These are phyloP conservation scores for Tetrax tetrax DNA, from an alignment of 2,113 vertebrate genomes.

Conservation along the genomic window DNA sequence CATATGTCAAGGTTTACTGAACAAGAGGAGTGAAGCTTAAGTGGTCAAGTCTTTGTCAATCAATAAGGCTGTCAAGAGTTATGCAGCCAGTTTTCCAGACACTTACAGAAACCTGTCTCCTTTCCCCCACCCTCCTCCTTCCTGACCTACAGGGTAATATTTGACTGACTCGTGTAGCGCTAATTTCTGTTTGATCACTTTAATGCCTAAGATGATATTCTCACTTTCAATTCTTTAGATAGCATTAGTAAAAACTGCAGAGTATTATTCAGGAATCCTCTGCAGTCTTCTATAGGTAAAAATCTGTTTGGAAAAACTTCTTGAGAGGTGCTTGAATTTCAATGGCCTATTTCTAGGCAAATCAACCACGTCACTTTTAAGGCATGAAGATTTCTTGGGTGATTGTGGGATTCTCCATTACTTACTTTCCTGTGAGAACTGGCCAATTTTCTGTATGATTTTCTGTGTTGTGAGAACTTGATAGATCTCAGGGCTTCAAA, in stretches of 20 bases:
- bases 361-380: neutral
- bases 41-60: neutral
- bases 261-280: neutral
- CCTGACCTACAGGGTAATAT: neutral
- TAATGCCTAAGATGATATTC: neutral
- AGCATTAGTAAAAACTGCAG: neutral
- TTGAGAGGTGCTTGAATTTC: neutral
- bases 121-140: neutral
- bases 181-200: neutral
- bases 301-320: neutral
- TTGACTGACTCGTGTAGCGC: neutral
- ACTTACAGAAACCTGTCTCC: neutral
- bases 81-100: neutral
- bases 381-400: neutral
- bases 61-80: neutral
- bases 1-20: neutral
- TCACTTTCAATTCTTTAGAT: neutral
- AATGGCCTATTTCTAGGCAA: neutral
- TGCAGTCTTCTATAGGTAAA: neutral
- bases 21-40: neutral
- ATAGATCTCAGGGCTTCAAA: neutral
- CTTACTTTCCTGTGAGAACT: neutral
- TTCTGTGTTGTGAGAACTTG: neutral
- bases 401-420: neutral
- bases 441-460: neutral